Conservation (phyloP, 30 jellyfish, hydroid and myxozoan genomes). For the Hydractinia symbiolongicarpus region DNA sequence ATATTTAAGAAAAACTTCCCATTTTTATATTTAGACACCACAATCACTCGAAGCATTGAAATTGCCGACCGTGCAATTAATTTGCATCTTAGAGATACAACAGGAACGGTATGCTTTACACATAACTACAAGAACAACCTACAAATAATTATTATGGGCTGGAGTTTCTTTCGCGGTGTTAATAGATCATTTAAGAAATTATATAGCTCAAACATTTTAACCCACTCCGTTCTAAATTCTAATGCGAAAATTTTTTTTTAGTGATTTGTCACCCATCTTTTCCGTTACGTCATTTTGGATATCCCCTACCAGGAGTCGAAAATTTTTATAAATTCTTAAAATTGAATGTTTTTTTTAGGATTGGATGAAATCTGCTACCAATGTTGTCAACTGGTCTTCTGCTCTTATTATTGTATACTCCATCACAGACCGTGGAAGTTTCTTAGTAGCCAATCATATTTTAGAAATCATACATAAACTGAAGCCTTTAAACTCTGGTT, state of each 20-base stretch:
- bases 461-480: constrained; percentile 54
- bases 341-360: constrained; percentile 30
- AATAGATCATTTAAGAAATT: too few relatives aligned
- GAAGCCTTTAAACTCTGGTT: constrained; percentile 53
- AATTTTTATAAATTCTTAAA: background rate
- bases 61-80: constrained; percentile 22
- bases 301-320: background rate
- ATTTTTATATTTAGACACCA: constrained; percentile 13
- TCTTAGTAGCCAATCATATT: constrained; percentile 53
- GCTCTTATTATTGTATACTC: constrained; percentile 75
- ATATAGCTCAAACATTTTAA: too few relatives aligned
- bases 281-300: too few relatives aligned
- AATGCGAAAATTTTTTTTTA: too few relatives aligned
- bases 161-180: too few relatives aligned
- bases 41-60: background rate
- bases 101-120: constrained; percentile 33
- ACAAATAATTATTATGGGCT: too few relatives aligned
- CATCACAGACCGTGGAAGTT: constrained; percentile 61
- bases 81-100: constrained; percentile 15
- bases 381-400: constrained; percentile 66
- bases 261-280: too few relatives aligned
- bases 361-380: constrained; percentile 59
- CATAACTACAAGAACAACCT: too few relatives aligned
- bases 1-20: too few relatives aligned
- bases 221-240: too few relatives aligned